Evolutionary conservation across 2,797 vertebrate species (phyloP).

Genomic region (Lophius americanus): DNA sequence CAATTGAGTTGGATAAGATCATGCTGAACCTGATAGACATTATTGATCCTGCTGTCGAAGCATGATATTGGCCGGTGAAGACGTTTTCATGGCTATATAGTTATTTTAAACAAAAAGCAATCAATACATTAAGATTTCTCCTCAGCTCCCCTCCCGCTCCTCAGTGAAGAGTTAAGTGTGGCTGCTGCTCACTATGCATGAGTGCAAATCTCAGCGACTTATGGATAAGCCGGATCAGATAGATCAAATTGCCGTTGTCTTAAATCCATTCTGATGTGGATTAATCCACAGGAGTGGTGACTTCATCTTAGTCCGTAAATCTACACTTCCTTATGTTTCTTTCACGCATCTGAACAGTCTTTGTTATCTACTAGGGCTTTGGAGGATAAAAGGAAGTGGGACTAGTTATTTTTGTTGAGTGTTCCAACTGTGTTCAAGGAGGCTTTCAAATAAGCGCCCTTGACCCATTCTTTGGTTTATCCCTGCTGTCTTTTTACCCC

Average conservation of each 20-base stretch:
- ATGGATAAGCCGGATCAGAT: conserved; percentile 69
- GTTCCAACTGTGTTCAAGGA: conserved; percentile 68
- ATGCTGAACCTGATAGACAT: conserved; percentile 56
- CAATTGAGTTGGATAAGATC: conserved; percentile 38
- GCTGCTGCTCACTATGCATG: conserved; percentile 27
- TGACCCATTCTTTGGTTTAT: conserved; percentile 68
- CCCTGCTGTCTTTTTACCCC: conserved; percentile 64
- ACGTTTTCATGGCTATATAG: conserved; percentile 29
- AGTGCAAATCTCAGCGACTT: conserved; percentile 49
- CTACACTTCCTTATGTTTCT: conserved; percentile 63
- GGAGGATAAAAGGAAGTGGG: conserved; percentile 75
- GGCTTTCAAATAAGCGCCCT: conserved; percentile 71
- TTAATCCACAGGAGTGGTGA: conserved; percentile 73
- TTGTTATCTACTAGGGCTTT: conserved; percentile 68
- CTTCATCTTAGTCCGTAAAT: conserved; percentile 61
- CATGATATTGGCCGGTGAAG: neutral
- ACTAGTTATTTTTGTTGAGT: conserved; percentile 62
- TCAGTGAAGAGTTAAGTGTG: conserved; percentile 24
- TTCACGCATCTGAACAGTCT: conserved; percentile 51
- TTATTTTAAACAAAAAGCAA: neutral
- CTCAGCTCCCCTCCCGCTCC: conserved; percentile 4
- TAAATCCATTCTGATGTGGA: conserved; percentile 72
- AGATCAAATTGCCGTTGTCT: conserved; percentile 76
- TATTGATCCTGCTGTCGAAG: conserved; percentile 43
- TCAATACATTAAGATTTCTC: conserved; percentile 36